Evolutionary conservation across 2,888 invertebrate genomes (phyloP), one percentile per base, ranked within the genome.

Genomic region (Agapostemon virescens): DNA sequence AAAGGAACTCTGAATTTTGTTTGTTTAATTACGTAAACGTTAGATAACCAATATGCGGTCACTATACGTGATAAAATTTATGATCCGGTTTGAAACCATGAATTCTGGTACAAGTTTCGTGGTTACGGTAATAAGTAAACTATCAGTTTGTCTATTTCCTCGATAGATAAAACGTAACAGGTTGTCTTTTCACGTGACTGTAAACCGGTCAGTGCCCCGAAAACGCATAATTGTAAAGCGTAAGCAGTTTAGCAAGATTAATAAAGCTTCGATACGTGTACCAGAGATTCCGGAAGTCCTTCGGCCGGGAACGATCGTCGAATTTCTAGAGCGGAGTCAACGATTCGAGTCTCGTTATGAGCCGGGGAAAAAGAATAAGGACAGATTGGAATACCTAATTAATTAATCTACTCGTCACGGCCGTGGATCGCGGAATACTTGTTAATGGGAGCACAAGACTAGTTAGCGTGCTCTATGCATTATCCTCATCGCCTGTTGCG

Each of bases 391-490:
- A 70, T 82, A 82, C 58, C 70, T 77, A 85, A 85, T 87, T 87
- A 86, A 87, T 87, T 87, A 85, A 85, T 81, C 74, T 76, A 30
- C 55, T 76, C 81, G 80, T 87, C 82, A 85, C 86, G 82, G 69
- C 70, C 52, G 20, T 66, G 73, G 30, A 66, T 69, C 83, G 49
- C 89, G 92, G 92, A 89, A 92, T 90, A 92, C 92, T 92, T 92
- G 91, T 84, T 89, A 92, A 91, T 89, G 90, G 90, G 92, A 91
- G 88, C 92, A 90, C 85, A 85, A 82, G 86, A 87, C 84, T 82
- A 85, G 85, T 82, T 86, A 84, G 67, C 82, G 79, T 61, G 40
- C 38, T 63, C 36, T 67, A 36, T 49, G 30, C 36, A 63, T 73
- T 72, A 84, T 77, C 52, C 73, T 52, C 69, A 40, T 77, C 79